These are phyloP conservation scores for Nannospalax galili DNA, from an alignment of 2,113 vertebrate genomes.

Conservation along the genomic window DNA sequence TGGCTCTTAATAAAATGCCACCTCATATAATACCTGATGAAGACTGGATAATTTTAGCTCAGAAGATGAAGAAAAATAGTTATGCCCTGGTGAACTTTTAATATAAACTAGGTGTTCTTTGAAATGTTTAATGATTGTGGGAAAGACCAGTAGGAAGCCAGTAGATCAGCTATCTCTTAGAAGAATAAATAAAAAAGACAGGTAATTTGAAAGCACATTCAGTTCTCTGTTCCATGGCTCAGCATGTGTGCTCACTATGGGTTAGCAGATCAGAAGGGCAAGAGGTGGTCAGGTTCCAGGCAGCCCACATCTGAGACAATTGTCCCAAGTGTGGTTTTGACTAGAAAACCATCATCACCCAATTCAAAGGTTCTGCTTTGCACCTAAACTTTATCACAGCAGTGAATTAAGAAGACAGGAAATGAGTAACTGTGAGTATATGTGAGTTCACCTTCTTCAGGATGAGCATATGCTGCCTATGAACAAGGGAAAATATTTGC, in stretches of 20 bases:
- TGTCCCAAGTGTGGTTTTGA: neutral
- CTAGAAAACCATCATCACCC: neutral
- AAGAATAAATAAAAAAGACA: constrained; percentile 65
- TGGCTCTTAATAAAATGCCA: neutral
- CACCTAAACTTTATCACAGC: neutral
- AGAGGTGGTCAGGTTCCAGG: neutral
- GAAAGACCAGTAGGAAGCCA: constrained; percentile 35
- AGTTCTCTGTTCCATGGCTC: constrained; percentile 30
- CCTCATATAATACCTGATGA: constrained; percentile 42
- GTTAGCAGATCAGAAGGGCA: constrained; percentile 21
- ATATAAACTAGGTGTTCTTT: constrained; percentile 63
- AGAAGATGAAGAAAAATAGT: constrained; percentile 58
- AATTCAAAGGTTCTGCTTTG: neutral
- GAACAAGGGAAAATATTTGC: neutral
- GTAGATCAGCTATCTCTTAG: constrained; percentile 33
- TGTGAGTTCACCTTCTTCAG: neutral
- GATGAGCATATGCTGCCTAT: neutral
- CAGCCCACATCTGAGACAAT: neutral
- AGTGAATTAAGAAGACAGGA: neutral
- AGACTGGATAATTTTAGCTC: constrained; percentile 44
- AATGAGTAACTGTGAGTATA: neutral
- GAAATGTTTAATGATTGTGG: constrained; percentile 68
- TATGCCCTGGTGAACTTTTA: constrained; percentile 63
- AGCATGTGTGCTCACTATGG: neutral
- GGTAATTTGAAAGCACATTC: constrained; percentile 63